Evolutionary conservation across 2,797 vertebrate species (phyloP), one percentile per base, ranked within the genome.

Genomic region (Sebastiscus albofasciatus): DNA sequence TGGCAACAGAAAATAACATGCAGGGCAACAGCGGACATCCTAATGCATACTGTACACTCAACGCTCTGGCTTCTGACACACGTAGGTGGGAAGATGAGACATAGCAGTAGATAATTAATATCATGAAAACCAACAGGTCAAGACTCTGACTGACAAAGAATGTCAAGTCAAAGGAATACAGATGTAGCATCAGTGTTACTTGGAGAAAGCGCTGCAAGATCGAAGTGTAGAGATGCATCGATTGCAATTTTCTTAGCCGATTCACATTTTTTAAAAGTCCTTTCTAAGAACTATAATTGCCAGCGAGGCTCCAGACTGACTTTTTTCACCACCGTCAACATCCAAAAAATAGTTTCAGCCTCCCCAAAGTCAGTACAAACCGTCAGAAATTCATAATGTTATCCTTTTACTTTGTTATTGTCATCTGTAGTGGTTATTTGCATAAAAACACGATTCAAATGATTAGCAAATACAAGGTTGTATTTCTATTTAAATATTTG

Each of bases 1-100:
- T 60, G 18, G 49, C 29, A 79, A 85, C 67, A 22, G 18, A 62
- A 62, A 74, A 42, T 26, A 36, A 34, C 60, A 33, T 33, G 39
- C 24, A 13, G 2, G 3, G 11, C 24, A 39, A 79, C 26, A 11
- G 59, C 22, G 33, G 22, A 58, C 49, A 4, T 67, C 62, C 20
- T 46, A 20, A 68, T 68, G 54, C 34, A 33, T 55, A 13, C 0
- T 11, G 20, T 59, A 2, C 13, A 29, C 26, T 72, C 3, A 36
- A 6, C 6, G 14, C 14, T 56, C 67, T 36, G 31, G 8, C 2
- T 24, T 33, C 49, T 72, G 66, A 70, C 46, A 59, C 26, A n/a
- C 26, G 71, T 67, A 20, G 68, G 62, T 13, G 73, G 34, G 58
- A 39, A 75, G 59, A 39, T 61, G 46, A 16, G 58, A 61, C 42